A percentile compares a stretch with the other conserved stretches of the same genome.
Evolutionary conservation across 2,797 vertebrate species (phyloP).

Genomic region (Coluber constrictor): DNA sequence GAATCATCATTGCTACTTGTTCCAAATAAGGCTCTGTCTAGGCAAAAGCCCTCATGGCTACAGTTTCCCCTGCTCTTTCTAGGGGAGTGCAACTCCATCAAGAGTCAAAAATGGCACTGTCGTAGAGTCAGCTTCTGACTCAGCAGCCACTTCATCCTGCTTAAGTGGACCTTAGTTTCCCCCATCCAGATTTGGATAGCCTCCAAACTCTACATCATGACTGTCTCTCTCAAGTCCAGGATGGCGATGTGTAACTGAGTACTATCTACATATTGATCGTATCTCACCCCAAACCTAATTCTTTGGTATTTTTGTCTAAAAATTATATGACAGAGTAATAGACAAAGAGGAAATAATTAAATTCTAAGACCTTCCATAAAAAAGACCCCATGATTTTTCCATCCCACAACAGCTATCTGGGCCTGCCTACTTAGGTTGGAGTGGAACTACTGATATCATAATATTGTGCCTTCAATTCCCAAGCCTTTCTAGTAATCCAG

Average conservation of each 20-base stretch:
- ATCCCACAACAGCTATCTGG: background rate
- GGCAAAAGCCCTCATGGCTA: background rate
- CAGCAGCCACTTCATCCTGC: background rate
- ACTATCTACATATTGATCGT: background rate
- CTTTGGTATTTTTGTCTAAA: background rate
- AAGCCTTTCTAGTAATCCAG: background rate
- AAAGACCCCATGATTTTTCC: background rate
- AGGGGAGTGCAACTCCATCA: background rate
- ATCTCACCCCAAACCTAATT: background rate
- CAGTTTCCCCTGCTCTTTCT: background rate
- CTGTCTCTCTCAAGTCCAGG: background rate
- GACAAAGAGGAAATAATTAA: background rate
- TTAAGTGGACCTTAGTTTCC: background rate
- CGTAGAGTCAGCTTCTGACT: background rate
- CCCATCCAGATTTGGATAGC: background rate
- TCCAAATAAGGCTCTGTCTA: background rate
- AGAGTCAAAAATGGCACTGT: background rate
- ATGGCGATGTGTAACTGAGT: background rate
- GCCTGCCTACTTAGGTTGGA: background rate
- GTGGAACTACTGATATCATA: background rate
- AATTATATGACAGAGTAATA: background rate
- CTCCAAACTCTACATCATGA: background rate
- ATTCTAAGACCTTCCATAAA: background rate
- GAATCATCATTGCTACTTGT: background rate
- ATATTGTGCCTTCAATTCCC: background rate